phyloP scores from a whole-genome alignment of 2,888 invertebrate species.

The Pammene fasciana region DNA sequence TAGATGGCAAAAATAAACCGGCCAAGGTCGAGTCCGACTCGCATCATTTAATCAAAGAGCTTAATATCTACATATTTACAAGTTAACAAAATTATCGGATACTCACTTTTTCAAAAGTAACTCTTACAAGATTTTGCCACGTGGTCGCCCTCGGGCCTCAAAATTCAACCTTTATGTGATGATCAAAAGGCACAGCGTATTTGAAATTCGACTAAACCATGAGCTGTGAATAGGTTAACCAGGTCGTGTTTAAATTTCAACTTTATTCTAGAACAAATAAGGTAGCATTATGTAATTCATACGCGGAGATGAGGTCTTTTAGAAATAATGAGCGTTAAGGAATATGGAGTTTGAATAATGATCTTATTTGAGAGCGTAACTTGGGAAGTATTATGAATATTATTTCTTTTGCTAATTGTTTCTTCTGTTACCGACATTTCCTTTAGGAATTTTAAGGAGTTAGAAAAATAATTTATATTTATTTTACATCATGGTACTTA shows the following conservation, averaged over 20 bases:
- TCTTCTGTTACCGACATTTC: not conserved
- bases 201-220: constrained; percentile 34
- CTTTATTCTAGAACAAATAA: not conserved
- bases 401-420: constrained; percentile 17
- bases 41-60: no score
- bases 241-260: not conserved
- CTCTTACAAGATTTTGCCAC: constrained; percentile 9
- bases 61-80: no score
- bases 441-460: not conserved
- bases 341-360: constrained; percentile 38
- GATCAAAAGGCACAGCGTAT: constrained; percentile 39
- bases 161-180: constrained; percentile 36
- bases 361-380: constrained; percentile 33
- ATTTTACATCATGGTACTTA: no score
- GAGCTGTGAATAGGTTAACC: constrained; percentile 16
- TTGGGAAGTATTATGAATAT: constrained; percentile 13
- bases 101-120: not conserved
- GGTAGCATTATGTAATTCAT: not conserved
- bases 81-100: no score
- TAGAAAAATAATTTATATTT: no score
- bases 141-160: not conserved
- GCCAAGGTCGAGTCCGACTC: no score
- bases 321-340: constrained; percentile 4
- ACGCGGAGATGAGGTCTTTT: not conserved
- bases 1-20: no score